Conservation (phyloP, 1,140 invertebrate species). For the Amphibalanus amphitrite region DNA sequence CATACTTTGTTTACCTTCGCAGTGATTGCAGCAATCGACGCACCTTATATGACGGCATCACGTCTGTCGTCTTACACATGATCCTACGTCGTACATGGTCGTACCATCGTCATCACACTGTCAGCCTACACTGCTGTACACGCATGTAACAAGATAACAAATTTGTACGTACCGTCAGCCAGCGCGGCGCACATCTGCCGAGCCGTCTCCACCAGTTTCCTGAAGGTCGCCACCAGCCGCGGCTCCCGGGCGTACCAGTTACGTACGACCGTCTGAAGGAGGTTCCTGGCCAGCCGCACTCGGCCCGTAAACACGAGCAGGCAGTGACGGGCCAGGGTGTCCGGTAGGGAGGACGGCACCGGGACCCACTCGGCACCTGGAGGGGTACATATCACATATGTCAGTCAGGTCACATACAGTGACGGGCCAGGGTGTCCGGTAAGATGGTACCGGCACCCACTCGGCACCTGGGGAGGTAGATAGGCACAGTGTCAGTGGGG, state of each 20-base stretch:
- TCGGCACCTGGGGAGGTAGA: slow-evolving; percentile 15
- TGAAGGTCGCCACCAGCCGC: background rate
- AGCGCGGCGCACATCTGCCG: background rate
- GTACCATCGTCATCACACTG: too few relatives aligned
- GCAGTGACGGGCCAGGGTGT: slow-evolving; percentile 27
- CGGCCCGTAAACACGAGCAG: slow-evolving; percentile 36
- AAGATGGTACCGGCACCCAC: slow-evolving; percentile 22
- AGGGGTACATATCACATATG: too few relatives aligned
- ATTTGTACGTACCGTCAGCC: background rate
- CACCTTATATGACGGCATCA: too few relatives aligned
- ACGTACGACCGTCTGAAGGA: slow-evolving; percentile 33
- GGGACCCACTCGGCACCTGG: slow-evolving; percentile 21
- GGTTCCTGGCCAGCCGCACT: slow-evolving; percentile 35
- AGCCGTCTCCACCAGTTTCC: background rate
- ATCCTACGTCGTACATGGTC: too few relatives aligned
- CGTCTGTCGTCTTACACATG: too few relatives aligned
- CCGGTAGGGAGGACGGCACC: slow-evolving; percentile 21
- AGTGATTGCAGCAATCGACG: too few relatives aligned
- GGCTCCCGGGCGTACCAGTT: slow-evolving; percentile 34
- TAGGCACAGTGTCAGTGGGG: too few relatives aligned
- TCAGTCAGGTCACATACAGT: too few relatives aligned
- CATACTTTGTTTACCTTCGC: too few relatives aligned
- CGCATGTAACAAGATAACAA: too few relatives aligned
- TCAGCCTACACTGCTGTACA: too few relatives aligned
- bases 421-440: slow-evolving; percentile 25